These are phyloP conservation scores for Athripsodes cinereus DNA, from an alignment of 2,888 invertebrate species.

Conservation along the genomic window DNA sequence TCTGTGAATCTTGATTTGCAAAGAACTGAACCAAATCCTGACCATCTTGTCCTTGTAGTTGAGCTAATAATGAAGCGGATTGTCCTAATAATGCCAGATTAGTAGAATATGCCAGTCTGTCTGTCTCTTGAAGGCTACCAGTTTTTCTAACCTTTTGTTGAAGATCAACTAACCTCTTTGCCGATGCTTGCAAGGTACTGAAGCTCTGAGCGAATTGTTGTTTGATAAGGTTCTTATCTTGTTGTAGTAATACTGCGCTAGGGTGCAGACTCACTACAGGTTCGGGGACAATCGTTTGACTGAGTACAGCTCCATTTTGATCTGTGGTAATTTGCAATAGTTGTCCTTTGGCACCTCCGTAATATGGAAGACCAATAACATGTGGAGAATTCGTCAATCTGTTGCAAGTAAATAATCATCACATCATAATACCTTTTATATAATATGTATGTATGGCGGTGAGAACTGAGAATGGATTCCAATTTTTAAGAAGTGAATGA, in stretches of 20 bases:
- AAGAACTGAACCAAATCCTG: slow-evolving; percentile 38
- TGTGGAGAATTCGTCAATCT: slow-evolving; percentile 19
- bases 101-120: slow-evolving; percentile 51
- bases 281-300: slow-evolving; percentile 46
- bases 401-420: slow-evolving; percentile 14
- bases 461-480: too few relatives aligned
- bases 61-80: slow-evolving; percentile 52
- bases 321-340: slow-evolving; percentile 55
- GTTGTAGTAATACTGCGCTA: slow-evolving; percentile 5
- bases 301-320: slow-evolving; percentile 45
- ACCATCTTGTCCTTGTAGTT: slow-evolving; percentile 49
- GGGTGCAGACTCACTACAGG: slow-evolving; percentile 28
- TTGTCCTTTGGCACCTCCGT: slow-evolving; percentile 68
- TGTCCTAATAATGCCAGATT: slow-evolving; percentile 52
- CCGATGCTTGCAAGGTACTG: slow-evolving; percentile 51
- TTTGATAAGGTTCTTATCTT: slow-evolving; percentile 14
- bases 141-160: slow-evolving; percentile 56
- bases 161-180: slow-evolving; percentile 52
- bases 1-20: slow-evolving; percentile 10
- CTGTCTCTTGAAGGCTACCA: slow-evolving; percentile 48
- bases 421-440: not conserved
- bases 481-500: too few relatives aligned
- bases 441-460: too few relatives aligned
- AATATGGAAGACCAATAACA: slow-evolving; percentile 54
- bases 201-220: slow-evolving; percentile 48